Conservation (phyloP, 2,113 vertebrate species). For the Hydrolagus affinis region DNA sequence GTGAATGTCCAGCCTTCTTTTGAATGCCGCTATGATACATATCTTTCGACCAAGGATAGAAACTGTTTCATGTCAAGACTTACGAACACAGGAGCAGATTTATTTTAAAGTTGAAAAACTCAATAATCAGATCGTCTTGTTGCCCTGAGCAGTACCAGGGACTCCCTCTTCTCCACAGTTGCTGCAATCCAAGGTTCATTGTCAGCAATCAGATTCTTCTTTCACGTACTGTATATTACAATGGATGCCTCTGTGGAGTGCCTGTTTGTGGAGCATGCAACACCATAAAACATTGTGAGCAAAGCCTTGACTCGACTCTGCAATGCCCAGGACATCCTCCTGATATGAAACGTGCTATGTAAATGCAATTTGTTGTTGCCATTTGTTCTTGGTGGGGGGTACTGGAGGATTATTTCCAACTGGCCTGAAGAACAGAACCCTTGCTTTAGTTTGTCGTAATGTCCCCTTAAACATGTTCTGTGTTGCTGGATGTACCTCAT, state of each 20-base stretch:
- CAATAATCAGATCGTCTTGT: not conserved
- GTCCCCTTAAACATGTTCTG: not conserved
- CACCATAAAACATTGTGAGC: slow-evolving; percentile 1
- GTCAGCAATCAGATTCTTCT: not conserved
- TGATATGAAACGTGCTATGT: too few relatives aligned
- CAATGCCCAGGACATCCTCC: too few relatives aligned
- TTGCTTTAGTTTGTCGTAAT: slow-evolving; percentile 10
- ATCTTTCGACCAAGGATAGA: not conserved
- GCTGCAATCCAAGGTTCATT: not conserved
- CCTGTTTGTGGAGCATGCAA: not conserved
- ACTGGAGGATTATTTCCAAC: not conserved
- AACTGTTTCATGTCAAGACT: not conserved
- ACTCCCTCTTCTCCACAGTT: too few relatives aligned
- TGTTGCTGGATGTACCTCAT: slow-evolving; percentile 15
- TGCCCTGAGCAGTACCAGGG: too few relatives aligned
- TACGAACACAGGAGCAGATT: not conserved
- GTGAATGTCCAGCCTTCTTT: too few relatives aligned
- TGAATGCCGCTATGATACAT: not conserved
- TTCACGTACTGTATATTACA: not conserved
- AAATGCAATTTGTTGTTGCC: too few relatives aligned
- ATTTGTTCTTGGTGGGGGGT: not conserved
- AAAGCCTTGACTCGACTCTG: not conserved
- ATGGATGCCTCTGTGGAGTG: not conserved
- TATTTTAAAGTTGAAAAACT: not conserved
- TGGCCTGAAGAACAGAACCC: too few relatives aligned